phyloP scores from a whole-genome alignment of 2,113 vertebrate species.

The Chunga burmeisteri region DNA sequence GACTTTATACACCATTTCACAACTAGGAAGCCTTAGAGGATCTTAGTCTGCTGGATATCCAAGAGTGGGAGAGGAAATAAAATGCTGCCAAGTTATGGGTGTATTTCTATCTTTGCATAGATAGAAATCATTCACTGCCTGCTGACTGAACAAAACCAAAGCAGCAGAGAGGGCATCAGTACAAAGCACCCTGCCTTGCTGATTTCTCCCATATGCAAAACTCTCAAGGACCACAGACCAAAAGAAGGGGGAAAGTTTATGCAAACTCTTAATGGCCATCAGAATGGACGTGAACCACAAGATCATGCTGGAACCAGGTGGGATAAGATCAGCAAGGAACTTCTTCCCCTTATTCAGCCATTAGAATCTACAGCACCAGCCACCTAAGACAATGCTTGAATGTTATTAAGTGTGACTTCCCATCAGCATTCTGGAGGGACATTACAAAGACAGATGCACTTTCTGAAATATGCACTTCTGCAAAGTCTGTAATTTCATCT shows the following conservation, averaged over 20 bases:
- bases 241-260: neutral
- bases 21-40: slow-evolving; percentile 7
- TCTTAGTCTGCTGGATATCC: slow-evolving; percentile 1
- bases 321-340: neutral
- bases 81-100: slow-evolving; percentile 5
- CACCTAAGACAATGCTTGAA: neutral
- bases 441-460: neutral
- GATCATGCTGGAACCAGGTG: fast-evolving
- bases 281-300: neutral
- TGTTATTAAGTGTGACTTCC: neutral
- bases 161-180: neutral
- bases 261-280: neutral
- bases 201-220: neutral
- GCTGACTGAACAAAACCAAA: neutral
- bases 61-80: slow-evolving; percentile 33
- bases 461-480: neutral
- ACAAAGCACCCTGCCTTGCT: neutral
- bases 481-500: neutral
- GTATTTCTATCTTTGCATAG: neutral
- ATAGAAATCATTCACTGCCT: neutral
- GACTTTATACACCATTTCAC: slow-evolving; percentile 49
- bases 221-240: neutral
- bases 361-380: neutral
- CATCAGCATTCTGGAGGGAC: neutral
- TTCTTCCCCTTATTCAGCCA: neutral